These are phyloP conservation scores for Hylyphantes graminicola DNA, from an alignment of 1,140 invertebrate genomes.

Conservation along the genomic window DNA sequence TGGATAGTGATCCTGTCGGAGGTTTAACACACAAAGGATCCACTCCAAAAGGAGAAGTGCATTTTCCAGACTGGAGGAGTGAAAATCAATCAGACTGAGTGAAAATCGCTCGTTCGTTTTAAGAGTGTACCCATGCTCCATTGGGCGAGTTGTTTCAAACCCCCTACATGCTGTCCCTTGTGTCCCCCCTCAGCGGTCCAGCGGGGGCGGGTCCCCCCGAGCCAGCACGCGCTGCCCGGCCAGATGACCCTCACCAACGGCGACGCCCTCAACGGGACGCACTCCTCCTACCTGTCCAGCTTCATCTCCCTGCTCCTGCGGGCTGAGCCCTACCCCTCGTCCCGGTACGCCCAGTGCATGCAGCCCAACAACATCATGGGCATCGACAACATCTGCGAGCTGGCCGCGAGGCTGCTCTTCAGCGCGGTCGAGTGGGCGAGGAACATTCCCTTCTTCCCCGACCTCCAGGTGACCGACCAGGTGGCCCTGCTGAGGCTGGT, in stretches of 20 bases:
- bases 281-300: constrained; percentile 82
- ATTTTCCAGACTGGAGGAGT: too few species aligned
- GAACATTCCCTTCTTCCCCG: constrained; percentile 98
- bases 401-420: constrained; percentile 94
- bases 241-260: constrained; percentile 75
- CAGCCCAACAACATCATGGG: constrained; percentile 91
- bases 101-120: too few species aligned
- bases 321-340: constrained; percentile 95
- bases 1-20: too few species aligned
- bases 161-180: constrained; percentile 56
- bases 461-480: constrained; percentile 86
- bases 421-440: constrained; percentile 97
- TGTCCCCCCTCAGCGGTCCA: constrained; percentile 84
- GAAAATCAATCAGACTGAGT: too few species aligned
- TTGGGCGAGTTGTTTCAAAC: not conserved
- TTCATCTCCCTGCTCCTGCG: constrained; percentile 94
- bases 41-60: too few species aligned
- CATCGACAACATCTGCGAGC: constrained; percentile 97
- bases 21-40: too few species aligned
- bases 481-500: constrained; percentile 92
- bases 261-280: constrained; percentile 37
- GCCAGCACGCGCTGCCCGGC: constrained; percentile 72
- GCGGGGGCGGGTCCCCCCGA: constrained; percentile 93
- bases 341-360: constrained; percentile 94
- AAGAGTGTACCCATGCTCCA: not conserved